These are phyloP conservation scores for Strix uralensis DNA, from an alignment of 2,113 vertebrate species.

Conservation along the genomic window DNA sequence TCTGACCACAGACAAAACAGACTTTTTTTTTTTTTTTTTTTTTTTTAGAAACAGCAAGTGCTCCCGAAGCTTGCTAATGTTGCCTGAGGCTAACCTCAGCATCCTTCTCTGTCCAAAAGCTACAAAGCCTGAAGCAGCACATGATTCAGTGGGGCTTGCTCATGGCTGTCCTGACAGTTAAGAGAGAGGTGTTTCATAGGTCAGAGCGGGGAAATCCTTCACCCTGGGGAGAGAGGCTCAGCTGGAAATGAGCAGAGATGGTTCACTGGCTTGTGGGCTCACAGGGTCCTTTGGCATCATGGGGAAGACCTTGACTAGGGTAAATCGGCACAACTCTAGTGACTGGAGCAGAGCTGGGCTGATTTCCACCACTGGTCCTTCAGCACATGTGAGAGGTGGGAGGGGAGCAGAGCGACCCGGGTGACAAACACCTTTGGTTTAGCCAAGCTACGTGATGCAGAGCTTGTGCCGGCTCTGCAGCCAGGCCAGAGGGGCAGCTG, in stretches of 20 bases:
- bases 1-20: neutral
- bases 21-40: neutral
- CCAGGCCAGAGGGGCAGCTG: neutral
- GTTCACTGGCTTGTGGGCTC: neutral
- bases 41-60: neutral
- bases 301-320: neutral
- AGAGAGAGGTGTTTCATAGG: neutral
- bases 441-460: neutral
- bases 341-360: neutral
- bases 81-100: neutral
- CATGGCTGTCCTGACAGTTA: neutral
- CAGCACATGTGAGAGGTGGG: neutral
- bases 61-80: neutral
- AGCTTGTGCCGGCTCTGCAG: neutral
- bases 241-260: neutral
- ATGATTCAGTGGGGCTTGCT: neutral
- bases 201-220: neutral
- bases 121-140: neutral
- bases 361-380: neutral
- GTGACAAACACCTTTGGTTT: neutral
- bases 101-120: neutral
- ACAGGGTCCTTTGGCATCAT: neutral
- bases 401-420: neutral
- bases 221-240: neutral
- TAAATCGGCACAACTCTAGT: neutral